Percentiles rank a stretch among this genome's conserved stretches.
Evolutionary conservation across 2,113 vertebrate species (phyloP).

Genomic region (Cebus imitator): DNA sequence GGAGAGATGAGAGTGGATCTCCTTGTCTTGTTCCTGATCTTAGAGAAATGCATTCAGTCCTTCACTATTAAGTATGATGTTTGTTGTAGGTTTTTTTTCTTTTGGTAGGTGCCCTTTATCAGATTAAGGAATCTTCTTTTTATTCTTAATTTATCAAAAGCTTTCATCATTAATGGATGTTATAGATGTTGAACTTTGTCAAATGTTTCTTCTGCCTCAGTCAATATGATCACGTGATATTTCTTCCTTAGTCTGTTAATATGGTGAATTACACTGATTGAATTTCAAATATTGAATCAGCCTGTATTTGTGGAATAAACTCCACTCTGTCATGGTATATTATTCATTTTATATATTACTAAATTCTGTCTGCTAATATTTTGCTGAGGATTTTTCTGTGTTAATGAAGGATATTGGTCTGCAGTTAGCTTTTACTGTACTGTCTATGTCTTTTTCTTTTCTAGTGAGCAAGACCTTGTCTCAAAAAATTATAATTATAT

Average conservation of each 20-base stretch:
- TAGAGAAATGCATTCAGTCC: background rate
- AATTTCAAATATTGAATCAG: background rate
- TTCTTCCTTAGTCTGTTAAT: background rate
- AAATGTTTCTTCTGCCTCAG: background rate
- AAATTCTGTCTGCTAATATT: background rate
- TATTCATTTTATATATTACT: background rate
- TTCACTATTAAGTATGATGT: background rate
- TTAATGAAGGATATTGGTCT: background rate
- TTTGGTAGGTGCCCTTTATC: background rate
- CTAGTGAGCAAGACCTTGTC: no score
- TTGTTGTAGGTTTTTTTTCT: background rate
- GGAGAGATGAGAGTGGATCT: background rate
- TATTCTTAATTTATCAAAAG: background rate
- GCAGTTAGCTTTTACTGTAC: background rate
- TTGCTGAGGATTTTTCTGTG: background rate
- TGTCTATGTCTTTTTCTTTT: background rate
- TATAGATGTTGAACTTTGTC: background rate
- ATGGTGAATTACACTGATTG: background rate
- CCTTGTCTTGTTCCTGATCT: background rate
- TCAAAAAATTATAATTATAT: no score
- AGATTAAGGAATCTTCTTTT: background rate
- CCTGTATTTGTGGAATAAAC: background rate
- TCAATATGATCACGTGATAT: background rate
- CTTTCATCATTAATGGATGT: background rate
- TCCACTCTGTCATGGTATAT: background rate